Evolutionary conservation across 2,113 vertebrate species (phyloP).

Genomic region (Gorsachius goisagi): DNA sequence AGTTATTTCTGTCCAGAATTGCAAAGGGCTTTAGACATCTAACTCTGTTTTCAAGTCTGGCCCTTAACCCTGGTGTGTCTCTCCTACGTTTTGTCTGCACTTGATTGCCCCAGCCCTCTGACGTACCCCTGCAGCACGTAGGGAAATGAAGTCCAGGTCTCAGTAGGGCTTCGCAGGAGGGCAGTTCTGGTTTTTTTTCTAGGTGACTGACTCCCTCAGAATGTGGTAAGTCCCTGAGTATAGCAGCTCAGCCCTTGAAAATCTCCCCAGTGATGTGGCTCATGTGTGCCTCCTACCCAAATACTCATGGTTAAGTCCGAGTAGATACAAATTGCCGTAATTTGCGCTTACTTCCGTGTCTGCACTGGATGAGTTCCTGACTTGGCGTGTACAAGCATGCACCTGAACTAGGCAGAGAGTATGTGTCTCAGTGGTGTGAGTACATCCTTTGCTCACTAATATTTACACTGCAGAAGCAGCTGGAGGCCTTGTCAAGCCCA

Average conservation of each 20-base stretch:
- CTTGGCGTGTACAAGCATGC: rapidly evolving
- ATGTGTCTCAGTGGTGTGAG: background rate
- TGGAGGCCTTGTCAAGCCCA: background rate
- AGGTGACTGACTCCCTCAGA: background rate
- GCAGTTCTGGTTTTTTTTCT: background rate
- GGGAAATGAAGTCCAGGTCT: background rate
- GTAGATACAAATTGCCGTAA: rapidly evolving
- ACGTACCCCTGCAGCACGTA: background rate
- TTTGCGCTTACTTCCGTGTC: rapidly evolving
- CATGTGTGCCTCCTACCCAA: background rate
- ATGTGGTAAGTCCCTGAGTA: background rate
- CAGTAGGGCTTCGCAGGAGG: rapidly evolving
- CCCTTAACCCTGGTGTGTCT: background rate
- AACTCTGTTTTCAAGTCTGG: background rate
- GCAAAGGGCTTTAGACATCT: background rate
- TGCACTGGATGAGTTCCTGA: background rate
- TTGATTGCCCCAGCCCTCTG: background rate
- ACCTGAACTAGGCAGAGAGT: background rate
- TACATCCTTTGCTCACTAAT: background rate
- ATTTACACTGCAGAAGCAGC: background rate
- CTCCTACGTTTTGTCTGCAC: background rate
- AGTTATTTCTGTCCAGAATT: constrained; percentile 30
- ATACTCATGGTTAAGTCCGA: background rate
- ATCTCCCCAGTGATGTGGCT: background rate
- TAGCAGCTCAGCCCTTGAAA: background rate